These are phyloP conservation scores for Tychaedon coryphoeus DNA, from an alignment of 2,113 vertebrate genomes.

Conservation along the genomic window DNA sequence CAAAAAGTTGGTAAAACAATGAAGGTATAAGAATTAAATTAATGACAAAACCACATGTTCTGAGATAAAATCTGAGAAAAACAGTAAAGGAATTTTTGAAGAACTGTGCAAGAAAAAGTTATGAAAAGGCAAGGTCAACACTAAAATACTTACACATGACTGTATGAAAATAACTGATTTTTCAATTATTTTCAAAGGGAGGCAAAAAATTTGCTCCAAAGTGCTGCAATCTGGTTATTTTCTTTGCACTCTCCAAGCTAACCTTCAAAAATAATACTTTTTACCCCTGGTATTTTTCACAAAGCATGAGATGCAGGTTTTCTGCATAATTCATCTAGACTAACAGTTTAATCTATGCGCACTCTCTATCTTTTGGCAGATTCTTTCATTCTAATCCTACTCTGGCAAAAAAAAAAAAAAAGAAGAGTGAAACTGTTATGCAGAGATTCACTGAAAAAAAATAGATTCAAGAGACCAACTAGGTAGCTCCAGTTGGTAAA, in stretches of 20 bases:
- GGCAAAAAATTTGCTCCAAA: background rate
- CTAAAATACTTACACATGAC: background rate
- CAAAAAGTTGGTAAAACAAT: constrained; percentile 9
- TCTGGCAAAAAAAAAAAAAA: background rate
- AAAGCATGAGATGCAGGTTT: background rate
- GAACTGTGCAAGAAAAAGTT: background rate
- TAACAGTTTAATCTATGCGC: background rate
- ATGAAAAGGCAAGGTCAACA: background rate
- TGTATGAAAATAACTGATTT: constrained; percentile 17
- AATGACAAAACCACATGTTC: constrained; percentile 32
- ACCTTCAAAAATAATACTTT: background rate
- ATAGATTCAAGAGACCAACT: background rate
- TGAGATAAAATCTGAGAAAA: constrained; percentile 41
- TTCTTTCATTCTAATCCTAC: background rate
- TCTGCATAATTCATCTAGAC: background rate
- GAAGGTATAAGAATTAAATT: background rate
- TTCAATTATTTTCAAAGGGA: background rate
- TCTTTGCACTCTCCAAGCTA: background rate
- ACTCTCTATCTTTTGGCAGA: background rate
- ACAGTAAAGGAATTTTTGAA: constrained; percentile 25
- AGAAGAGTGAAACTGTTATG: background rate
- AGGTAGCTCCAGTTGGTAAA: background rate
- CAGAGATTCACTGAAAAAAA: background rate
- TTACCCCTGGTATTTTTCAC: background rate
- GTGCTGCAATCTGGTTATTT: background rate